A percentile compares a stretch with the other conserved stretches of the same genome.
These are phyloP conservation scores for Idris sp. DNA, from an alignment of 1,140 invertebrate species.

Conservation along the genomic window DNA sequence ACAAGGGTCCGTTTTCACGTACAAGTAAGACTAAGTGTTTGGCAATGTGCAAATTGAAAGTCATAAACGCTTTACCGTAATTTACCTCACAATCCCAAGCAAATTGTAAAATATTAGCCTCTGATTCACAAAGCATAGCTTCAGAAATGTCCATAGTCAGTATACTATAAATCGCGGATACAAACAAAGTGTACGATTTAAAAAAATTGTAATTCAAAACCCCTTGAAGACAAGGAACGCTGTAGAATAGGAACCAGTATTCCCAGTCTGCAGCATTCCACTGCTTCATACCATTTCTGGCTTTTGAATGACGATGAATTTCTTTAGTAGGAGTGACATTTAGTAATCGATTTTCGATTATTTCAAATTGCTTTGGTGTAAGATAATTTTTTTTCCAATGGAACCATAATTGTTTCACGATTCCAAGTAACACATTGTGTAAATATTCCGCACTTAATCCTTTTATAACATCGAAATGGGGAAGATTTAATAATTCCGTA, in stretches of 20 bases:
- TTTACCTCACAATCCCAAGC: constrained; percentile 27
- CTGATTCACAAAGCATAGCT: constrained; percentile 10
- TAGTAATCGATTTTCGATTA: constrained; percentile 2
- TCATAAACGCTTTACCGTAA: constrained; percentile 33
- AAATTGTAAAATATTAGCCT: constrained; percentile 38
- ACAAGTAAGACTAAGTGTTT: constrained; percentile 23
- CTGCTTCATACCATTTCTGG: constrained; percentile 11
- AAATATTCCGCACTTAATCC: constrained; percentile 38
- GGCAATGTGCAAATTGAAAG: constrained; percentile 41
- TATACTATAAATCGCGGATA: constrained; percentile 16
- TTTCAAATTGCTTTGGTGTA: constrained; percentile 2
- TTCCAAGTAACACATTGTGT: constrained; percentile 51
- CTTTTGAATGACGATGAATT: constrained; percentile 22
- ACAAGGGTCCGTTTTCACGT: constrained; percentile 38
- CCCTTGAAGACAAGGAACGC: constrained; percentile 2
- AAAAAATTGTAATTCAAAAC: constrained; percentile 19
- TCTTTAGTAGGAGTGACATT: constrained; percentile 24
- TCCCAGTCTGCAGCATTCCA: constrained; percentile 45
- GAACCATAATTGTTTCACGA: constrained; percentile 50
- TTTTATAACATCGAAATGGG: constrained; percentile 52
- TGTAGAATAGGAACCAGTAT: constrained; percentile 37
- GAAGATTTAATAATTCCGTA: constrained; percentile 15
- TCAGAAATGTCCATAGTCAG: constrained; percentile 17
- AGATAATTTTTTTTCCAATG: constrained; percentile 11
- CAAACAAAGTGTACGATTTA: constrained; percentile 27